These are phyloP conservation scores for Pelusios castaneus DNA, from an alignment of 2,113 vertebrate species.

Conservation along the genomic window DNA sequence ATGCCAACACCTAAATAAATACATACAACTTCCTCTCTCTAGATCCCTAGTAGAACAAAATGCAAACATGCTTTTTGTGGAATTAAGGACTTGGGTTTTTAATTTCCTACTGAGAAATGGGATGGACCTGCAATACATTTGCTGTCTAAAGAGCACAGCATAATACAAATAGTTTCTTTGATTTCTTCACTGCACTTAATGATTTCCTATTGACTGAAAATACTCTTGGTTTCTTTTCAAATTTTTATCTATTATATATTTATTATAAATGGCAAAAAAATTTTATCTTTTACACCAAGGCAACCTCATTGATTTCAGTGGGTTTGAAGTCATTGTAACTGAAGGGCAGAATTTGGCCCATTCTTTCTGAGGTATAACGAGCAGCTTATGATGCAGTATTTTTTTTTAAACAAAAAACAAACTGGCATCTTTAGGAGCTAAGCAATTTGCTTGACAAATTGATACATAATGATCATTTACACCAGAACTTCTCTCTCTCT, in stretches of 20 bases:
- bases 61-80: neutral
- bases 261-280: neutral
- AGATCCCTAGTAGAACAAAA: neutral
- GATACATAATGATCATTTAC: neutral
- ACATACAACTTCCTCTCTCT: slow-evolving; percentile 49
- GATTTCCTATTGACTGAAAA: slow-evolving; percentile 46
- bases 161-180: slow-evolving; percentile 41
- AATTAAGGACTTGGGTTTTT: slow-evolving; percentile 24
- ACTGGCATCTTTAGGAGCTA: neutral
- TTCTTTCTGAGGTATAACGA: neutral
- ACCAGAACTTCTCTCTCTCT: neutral
- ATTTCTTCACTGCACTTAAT: slow-evolving; percentile 22
- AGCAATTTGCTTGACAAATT: neutral
- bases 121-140: slow-evolving; percentile 51
- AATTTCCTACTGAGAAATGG: slow-evolving; percentile 45
- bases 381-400: neutral
- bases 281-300: neutral
- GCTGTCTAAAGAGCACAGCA: neutral
- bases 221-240: neutral
- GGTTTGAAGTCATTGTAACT: neutral
- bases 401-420: neutral
- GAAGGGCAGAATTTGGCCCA: neutral
- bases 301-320: neutral
- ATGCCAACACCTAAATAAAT: slow-evolving; percentile 33
- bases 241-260: neutral